These are phyloP conservation scores for Ectemnius cavifrons DNA, from an alignment of 2,888 invertebrate genomes.

Conservation along the genomic window DNA sequence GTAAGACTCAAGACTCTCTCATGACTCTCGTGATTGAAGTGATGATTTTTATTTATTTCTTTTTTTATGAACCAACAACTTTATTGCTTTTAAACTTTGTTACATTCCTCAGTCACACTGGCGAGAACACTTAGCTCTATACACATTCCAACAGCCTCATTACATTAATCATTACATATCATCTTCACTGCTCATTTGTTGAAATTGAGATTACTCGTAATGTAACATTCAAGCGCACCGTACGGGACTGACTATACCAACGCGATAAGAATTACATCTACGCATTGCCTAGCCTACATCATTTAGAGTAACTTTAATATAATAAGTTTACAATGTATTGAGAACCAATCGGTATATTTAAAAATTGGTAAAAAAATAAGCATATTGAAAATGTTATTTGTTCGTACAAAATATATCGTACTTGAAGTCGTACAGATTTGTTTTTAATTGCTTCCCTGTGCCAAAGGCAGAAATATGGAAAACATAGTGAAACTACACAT, in stretches of 20 bases:
- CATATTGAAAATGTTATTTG: conserved; percentile 1
- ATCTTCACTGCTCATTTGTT: neutral
- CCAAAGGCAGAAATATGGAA: too few species aligned
- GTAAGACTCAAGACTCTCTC: neutral
- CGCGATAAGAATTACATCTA: neutral
- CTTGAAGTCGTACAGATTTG: too few species aligned
- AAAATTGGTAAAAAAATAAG: neutral
- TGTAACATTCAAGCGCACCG: neutral
- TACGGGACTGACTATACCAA: neutral
- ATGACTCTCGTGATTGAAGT: too few species aligned
- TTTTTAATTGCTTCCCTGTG: too few species aligned
- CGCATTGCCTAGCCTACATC: neutral
- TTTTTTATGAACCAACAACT: too few species aligned
- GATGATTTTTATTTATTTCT: neutral
- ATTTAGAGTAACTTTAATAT: conserved; percentile 6
- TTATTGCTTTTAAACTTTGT: too few species aligned
- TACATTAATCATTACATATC: neutral
- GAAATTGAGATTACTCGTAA: neutral
- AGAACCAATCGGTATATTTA: neutral
- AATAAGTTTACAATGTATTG: conserved; percentile 1
- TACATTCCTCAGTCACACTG: too few species aligned
- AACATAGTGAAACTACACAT: too few species aligned
- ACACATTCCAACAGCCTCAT: neutral
- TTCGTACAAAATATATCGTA: conserved; percentile 4
- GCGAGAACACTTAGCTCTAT: neutral